These are phyloP conservation scores for Lomographa bimaculata DNA, from an alignment of 2,888 invertebrate genomes.

Conservation along the genomic window DNA sequence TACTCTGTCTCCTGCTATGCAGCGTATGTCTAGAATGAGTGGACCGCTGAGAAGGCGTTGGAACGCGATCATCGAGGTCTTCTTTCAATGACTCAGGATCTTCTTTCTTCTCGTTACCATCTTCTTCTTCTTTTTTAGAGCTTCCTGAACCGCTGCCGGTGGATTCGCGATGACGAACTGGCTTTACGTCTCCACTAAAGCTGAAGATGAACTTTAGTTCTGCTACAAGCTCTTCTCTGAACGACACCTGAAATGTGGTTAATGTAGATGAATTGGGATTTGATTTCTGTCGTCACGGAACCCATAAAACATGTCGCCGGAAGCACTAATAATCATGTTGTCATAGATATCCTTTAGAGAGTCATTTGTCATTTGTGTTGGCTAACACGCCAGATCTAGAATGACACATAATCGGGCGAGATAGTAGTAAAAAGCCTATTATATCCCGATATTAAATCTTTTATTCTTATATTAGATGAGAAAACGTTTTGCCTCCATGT, in stretches of 20 bases:
- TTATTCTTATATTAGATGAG: too few relatives aligned
- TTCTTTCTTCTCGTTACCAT: slow-evolving; percentile 27
- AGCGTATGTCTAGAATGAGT: slow-evolving; percentile 64
- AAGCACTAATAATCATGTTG: too few relatives aligned
- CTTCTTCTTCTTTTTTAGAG: slow-evolving; percentile 51
- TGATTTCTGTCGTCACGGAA: too few relatives aligned
- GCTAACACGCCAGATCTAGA: too few relatives aligned
- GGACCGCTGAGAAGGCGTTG: slow-evolving; percentile 66
- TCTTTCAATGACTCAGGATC: slow-evolving; percentile 46
- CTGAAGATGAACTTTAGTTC: slow-evolving; percentile 89
- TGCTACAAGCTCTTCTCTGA: slow-evolving; percentile 86
- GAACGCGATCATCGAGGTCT: slow-evolving; percentile 52
- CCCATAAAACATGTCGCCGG: too few relatives aligned
- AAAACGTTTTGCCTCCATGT: too few relatives aligned
- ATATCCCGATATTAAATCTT: too few relatives aligned
- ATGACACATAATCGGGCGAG: too few relatives aligned
- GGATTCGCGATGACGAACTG: slow-evolving; percentile 80
- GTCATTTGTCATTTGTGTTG: too few relatives aligned
- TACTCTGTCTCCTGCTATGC: slow-evolving; percentile 71
- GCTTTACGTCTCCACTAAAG: slow-evolving; percentile 88
- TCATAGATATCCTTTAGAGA: too few relatives aligned
- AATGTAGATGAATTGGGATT: too few relatives aligned
- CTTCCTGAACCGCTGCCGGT: slow-evolving; percentile 58
- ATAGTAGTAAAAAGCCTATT: too few relatives aligned
- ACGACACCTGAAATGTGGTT: slow-evolving; percentile 84